phyloP scores from a whole-genome alignment of 2,888 invertebrate genomes.

The Hypolimnas misippus region DNA sequence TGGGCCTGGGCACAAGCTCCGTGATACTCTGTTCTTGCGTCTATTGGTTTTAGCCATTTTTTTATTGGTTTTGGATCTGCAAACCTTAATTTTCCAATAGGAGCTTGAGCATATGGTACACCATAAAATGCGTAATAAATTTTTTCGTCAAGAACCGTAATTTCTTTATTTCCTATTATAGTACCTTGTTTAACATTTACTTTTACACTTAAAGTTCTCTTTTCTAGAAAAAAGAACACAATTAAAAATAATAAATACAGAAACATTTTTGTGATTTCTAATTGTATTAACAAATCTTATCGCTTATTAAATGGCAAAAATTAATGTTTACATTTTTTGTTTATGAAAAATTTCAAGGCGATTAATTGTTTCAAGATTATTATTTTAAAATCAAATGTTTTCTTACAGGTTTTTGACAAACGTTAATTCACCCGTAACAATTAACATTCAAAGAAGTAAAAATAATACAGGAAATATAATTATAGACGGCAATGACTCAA shows the following conservation, averaged over 20 bases:
- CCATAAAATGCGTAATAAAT: conserved; percentile 70
- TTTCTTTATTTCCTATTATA: conserved; percentile 56
- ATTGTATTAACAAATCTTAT: conserved; percentile 23
- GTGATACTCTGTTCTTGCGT: conserved; percentile 78
- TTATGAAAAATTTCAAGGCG: background rate
- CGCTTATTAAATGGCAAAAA: conserved; percentile 16
- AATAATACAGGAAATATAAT: conserved; percentile 57
- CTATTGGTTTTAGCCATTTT: conserved; percentile 81
- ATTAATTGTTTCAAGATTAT: background rate
- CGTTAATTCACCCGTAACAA: conserved; percentile 49
- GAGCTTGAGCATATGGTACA: conserved; percentile 71
- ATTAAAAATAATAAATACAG: conserved; percentile 50
- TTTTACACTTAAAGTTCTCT: conserved; percentile 50
- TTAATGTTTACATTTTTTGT: conserved; percentile 30
- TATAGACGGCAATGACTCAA: conserved; percentile 53
- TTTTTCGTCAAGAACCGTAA: conserved; percentile 59
- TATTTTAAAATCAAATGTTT: background rate
- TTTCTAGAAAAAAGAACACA: conserved; percentile 42
- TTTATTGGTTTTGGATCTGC: conserved; percentile 62
- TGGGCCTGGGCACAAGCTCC: conserved; percentile 86
- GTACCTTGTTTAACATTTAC: conserved; percentile 64
- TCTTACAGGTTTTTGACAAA: conserved; percentile 72
- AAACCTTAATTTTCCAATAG: conserved; percentile 65
- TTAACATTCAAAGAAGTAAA: conserved; percentile 54
- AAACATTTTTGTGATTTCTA: conserved; percentile 39